Conservation (phyloP, 2,797 vertebrate species). For the Acanthornis magna region DNA sequence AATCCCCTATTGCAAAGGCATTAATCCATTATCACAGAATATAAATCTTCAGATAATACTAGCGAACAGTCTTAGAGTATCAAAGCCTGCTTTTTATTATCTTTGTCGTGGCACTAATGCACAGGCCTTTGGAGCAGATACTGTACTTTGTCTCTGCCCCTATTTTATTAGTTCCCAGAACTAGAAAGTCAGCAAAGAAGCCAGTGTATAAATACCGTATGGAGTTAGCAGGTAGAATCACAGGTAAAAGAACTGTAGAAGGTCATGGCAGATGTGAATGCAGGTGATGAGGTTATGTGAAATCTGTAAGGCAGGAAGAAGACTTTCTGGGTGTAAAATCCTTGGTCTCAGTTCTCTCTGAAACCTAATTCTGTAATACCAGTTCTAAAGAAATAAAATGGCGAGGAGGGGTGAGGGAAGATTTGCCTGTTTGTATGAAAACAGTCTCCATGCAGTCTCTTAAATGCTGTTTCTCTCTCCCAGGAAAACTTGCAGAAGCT, state of each 20-base stretch:
- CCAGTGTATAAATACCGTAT: neutral
- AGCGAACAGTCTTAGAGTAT: neutral
- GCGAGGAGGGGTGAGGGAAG: neutral
- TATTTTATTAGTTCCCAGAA: neutral
- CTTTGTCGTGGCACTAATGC: neutral
- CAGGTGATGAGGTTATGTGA: neutral
- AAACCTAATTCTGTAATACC: neutral
- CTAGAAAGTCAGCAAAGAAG: neutral
- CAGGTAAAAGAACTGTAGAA: neutral
- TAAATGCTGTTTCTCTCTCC: neutral
- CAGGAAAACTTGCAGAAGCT: constrained; percentile 94
- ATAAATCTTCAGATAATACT: neutral
- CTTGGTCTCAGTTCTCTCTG: neutral
- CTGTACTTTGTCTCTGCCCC: neutral
- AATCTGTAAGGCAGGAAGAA: neutral
- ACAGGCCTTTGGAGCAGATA: neutral
- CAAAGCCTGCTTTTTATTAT: neutral
- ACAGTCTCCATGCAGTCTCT: neutral
- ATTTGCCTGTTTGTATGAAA: neutral
- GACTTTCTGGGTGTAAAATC: neutral
- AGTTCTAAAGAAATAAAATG: neutral
- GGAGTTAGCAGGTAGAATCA: neutral
- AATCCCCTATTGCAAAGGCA: neutral
- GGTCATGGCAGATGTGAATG: neutral
- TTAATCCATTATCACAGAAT: neutral